Conservation (phyloP, 2,113 vertebrate species). For the Semicossyphus pulcher region DNA sequence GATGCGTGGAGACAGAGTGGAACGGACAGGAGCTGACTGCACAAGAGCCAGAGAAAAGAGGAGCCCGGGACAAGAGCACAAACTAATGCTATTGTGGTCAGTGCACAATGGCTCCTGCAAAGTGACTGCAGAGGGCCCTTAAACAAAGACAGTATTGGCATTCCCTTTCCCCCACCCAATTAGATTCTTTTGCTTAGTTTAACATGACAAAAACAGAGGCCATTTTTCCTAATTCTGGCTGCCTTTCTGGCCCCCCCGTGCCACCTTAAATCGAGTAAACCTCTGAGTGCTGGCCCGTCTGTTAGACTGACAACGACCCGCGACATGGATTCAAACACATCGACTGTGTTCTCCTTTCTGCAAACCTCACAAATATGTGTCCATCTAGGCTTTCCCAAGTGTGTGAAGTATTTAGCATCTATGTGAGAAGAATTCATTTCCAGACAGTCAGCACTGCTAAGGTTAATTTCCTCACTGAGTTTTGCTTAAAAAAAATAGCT, state of each 20-base stretch:
- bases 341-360: slow-evolving; percentile 62
- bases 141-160: slow-evolving; percentile 83
- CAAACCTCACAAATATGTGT: slow-evolving; percentile 54
- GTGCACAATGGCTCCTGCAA: slow-evolving; percentile 86
- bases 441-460: slow-evolving; percentile 46
- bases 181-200: slow-evolving; percentile 83
- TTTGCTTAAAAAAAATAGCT: not conserved
- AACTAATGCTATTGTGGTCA: slow-evolving; percentile 88
- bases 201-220: slow-evolving; percentile 85
- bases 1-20: slow-evolving; percentile 86
- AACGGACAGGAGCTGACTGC: slow-evolving; percentile 88
- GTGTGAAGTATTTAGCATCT: slow-evolving; percentile 76
- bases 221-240: slow-evolving; percentile 79
- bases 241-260: slow-evolving; percentile 72
- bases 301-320: slow-evolving; percentile 80
- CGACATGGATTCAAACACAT: slow-evolving; percentile 78
- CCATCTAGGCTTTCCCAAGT: slow-evolving; percentile 69
- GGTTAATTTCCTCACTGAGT: not conserved
- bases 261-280: slow-evolving; percentile 75
- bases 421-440: slow-evolving; percentile 69
- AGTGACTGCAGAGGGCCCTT: slow-evolving; percentile 87
- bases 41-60: slow-evolving; percentile 82
- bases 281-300: slow-evolving; percentile 60
- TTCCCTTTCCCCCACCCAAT: slow-evolving; percentile 80
- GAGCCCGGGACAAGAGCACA: slow-evolving; percentile 79